phyloP scores from a whole-genome alignment of 2,113 vertebrate genomes.

The Alligator mississippiensis region DNA sequence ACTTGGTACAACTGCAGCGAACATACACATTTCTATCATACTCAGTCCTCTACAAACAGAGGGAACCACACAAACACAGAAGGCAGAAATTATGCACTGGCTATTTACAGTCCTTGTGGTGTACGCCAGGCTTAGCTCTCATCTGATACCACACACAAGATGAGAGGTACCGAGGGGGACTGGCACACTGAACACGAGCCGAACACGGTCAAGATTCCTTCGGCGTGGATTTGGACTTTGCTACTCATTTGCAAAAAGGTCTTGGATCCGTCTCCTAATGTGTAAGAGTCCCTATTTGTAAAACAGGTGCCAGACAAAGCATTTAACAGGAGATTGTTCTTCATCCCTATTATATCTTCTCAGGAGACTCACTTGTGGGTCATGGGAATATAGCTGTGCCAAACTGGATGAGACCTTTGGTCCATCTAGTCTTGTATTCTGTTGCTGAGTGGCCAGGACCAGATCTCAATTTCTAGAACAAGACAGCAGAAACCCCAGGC shows the following conservation, averaged over 20 bases:
- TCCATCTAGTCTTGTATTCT: neutral
- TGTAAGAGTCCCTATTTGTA: neutral
- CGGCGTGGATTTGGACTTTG: neutral
- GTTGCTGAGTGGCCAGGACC: neutral
- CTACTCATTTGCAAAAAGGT: neutral
- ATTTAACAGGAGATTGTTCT: neutral
- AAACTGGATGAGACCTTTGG: neutral
- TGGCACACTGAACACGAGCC: neutral
- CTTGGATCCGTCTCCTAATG: neutral
- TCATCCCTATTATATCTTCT: neutral
- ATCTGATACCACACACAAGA: neutral
- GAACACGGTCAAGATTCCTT: neutral
- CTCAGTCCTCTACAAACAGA: neutral
- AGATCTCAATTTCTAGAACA: neutral
- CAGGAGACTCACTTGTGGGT: neutral
- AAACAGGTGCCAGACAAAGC: neutral
- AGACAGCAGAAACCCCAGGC: neutral
- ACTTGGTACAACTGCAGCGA: neutral
- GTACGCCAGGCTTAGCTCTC: rapidly evolving
- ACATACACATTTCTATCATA: neutral
- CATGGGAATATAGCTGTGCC: neutral
- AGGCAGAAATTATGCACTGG: neutral
- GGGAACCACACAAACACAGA: neutral
- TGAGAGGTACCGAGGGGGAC: neutral
- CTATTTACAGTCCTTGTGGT: neutral